A percentile compares a stretch with the other conserved stretches of the same genome.
Conservation (phyloP, 2,888 invertebrate species). For the Chrysodeixis includens region DNA sequence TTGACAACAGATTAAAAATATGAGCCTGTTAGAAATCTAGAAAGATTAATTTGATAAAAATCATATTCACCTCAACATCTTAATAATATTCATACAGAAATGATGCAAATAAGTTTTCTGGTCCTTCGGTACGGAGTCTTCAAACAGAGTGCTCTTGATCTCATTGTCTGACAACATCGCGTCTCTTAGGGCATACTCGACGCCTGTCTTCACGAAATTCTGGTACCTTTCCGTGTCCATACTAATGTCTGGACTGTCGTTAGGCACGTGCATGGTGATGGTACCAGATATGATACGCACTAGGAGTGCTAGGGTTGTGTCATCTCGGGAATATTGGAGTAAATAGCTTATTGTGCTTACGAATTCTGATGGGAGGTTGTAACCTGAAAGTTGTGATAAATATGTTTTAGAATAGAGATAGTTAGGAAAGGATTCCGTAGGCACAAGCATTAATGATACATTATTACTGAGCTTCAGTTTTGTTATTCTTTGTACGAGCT, state of each 20-base stretch:
- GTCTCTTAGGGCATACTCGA: constrained; percentile 81
- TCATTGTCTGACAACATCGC: constrained; percentile 78
- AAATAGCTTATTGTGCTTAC: constrained; percentile 90
- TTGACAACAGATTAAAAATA: too few species aligned
- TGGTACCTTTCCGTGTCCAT: constrained; percentile 81
- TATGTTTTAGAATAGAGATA: background rate
- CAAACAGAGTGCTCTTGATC: constrained; percentile 78
- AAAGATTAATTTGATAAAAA: too few species aligned
- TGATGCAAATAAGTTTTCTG: constrained; percentile 84
- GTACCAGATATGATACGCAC: constrained; percentile 91
- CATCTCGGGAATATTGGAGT: constrained; percentile 89
- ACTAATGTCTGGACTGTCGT: constrained; percentile 74
- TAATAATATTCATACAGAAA: constrained; percentile 82
- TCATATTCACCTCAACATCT: constrained; percentile 76
- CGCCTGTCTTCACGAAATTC: constrained; percentile 76
- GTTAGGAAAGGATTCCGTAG: too few species aligned
- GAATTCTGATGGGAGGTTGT: constrained; percentile 90
- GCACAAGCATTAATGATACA: too few species aligned
- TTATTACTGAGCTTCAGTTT: too few species aligned
- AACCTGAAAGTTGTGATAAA: constrained; percentile 76
- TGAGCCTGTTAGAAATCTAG: too few species aligned
- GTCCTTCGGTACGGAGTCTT: constrained; percentile 67
- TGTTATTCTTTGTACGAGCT: too few species aligned
- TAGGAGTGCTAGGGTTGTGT: constrained; percentile 90
- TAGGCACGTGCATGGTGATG: constrained; percentile 81